Evolutionary conservation across 2,888 invertebrate species (phyloP), one percentile per base, ranked within the genome.

Genomic region (Harpalus rufipes): DNA sequence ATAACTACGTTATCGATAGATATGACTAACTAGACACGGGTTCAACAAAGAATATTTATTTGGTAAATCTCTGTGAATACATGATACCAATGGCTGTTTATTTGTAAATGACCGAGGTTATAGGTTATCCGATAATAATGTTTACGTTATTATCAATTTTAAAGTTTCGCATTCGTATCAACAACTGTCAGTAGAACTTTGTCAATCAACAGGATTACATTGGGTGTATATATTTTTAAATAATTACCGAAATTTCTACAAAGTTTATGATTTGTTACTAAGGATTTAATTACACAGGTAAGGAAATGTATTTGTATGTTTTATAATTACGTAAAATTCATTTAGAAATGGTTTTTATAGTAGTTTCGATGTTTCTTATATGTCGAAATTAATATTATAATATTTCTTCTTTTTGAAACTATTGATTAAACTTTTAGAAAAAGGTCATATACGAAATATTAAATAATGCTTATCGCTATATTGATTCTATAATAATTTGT

Each of bases 81-180:
- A 68, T 25, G 39, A 68, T 32, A 39, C n/a, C 68, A 68, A 14
- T 32, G 7, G 68, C 39, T 78, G 78, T 78, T 78, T 58, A 56
- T 58, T 44, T 41, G 18, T 44, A 44, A 44, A 74, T 44, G 72
- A 18, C 41, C 18, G 78, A 58, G 58, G 83, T 83, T 58, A 74
- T 58, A 74, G 83, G 68, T 72, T 83, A 83, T 59, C 74, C 14
- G 83, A 83, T 74, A 83, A 83, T 18, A 83, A 59, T 83, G 44
- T 83, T 83, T 83, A 83, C 74, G 41, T 83, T 74, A 25, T 83
- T 83, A 83, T 83, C 83, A 74, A 58, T 58, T 82, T 58, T 18
- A 32, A 74, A 44, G 56, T 74, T 83, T 83, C 59, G 83, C 83
- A 83, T 74, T 68, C 61, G 56, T 68, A 18, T 68, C 56, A 21